phyloP scores from a whole-genome alignment of 2,888 invertebrate genomes.

The Acleris literana region DNA sequence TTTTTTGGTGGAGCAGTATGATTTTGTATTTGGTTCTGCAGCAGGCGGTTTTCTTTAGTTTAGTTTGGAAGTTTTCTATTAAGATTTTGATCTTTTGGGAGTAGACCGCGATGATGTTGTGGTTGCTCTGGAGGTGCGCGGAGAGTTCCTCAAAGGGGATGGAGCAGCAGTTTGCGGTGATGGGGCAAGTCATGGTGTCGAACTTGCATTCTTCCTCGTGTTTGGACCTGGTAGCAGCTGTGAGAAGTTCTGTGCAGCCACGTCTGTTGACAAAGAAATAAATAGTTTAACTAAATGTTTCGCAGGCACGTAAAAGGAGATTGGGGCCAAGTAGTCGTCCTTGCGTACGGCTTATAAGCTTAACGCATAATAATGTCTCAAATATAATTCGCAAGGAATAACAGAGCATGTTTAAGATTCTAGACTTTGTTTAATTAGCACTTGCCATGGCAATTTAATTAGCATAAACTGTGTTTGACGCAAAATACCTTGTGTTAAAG shows the following conservation, averaged over 20 bases:
- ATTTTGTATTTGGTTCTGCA: conserved; percentile 79
- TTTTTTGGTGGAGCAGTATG: conserved; percentile 72
- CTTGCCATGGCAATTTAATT: no score
- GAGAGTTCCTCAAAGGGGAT: conserved; percentile 75
- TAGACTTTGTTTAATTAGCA: no score
- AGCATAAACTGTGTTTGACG: no score
- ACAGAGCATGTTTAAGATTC: no score
- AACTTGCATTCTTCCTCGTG: conserved; percentile 77
- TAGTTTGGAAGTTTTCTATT: conserved; percentile 78
- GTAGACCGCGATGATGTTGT: conserved; percentile 77
- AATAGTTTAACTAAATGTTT: background rate
- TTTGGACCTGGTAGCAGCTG: conserved; percentile 65
- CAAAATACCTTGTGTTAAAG: no score
- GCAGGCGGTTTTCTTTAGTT: conserved; percentile 76
- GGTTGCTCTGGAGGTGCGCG: conserved; percentile 66
- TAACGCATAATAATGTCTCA: no score
- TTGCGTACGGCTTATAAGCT: no score
- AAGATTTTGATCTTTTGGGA: conserved; percentile 79
- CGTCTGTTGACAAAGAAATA: conserved; percentile 64
- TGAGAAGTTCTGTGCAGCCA: conserved; percentile 75
- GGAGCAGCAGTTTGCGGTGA: conserved; percentile 73
- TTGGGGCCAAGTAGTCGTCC: no score
- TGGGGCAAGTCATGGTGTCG: conserved; percentile 76
- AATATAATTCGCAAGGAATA: no score
- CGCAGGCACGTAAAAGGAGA: no score